These are phyloP conservation scores for Apteryx owenii DNA, from an alignment of 2,113 vertebrate species.

Conservation along the genomic window DNA sequence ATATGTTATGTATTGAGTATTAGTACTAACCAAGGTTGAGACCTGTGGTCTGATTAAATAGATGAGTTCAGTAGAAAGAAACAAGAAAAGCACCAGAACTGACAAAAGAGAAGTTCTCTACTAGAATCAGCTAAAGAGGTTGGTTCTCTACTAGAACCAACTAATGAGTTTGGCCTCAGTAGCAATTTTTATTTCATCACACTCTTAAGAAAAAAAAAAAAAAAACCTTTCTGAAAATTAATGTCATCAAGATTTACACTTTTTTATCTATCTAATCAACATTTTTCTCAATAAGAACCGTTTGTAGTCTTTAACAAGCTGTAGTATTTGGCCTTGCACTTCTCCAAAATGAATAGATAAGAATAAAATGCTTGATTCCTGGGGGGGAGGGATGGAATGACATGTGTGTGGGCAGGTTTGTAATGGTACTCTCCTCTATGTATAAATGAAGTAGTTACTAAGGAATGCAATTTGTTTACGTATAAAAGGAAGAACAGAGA, in stretches of 20 bases:
- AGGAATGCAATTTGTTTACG: neutral
- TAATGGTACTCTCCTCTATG: neutral
- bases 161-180: rapidly evolving
- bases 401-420: neutral
- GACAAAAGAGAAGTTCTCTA: neutral
- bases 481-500: neutral
- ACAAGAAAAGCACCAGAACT: neutral
- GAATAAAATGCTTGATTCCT: neutral
- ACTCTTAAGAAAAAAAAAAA: neutral
- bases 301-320: neutral
- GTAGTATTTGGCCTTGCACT: neutral
- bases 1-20: neutral
- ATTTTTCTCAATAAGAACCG: neutral
- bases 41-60: neutral
- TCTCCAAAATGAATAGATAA: neutral
- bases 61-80: neutral
- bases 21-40: neutral
- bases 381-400: rapidly evolving
- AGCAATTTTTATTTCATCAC: neutral
- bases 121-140: neutral
- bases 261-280: neutral
- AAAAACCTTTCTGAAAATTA: neutral
- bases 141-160: neutral
- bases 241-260: neutral
- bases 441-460: neutral